phyloP scores from a whole-genome alignment of 1,140 invertebrate genomes.

The Sarcophaga peregrina region DNA sequence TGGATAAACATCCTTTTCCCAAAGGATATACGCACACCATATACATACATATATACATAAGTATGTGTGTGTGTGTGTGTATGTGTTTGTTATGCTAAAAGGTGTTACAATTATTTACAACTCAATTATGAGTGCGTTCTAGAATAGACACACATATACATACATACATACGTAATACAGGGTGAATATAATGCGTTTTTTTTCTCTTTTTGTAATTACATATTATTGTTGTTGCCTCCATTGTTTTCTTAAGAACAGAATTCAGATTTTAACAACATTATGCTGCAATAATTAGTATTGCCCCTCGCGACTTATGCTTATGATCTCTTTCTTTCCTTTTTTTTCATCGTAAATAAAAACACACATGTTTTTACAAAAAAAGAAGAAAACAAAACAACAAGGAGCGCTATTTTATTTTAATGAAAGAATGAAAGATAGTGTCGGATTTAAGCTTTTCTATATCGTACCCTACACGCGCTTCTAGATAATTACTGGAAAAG shows the following conservation, averaged over 20 bases:
- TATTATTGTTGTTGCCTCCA: neutral
- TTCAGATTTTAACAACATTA: neutral
- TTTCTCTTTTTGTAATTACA: neutral
- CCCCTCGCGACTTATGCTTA: neutral
- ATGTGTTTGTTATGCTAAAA: slow-evolving; percentile 53
- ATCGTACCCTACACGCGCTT: no score
- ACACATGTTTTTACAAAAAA: slow-evolving; percentile 14
- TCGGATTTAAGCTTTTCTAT: no score
- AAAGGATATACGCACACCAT: no score
- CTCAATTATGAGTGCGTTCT: neutral
- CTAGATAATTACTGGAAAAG: no score
- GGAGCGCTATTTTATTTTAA: no score
- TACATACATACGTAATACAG: neutral
- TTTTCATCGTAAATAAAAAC: slow-evolving; percentile 40
- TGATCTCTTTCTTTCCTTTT: no score
- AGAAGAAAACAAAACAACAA: neutral
- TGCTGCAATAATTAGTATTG: slow-evolving; percentile 9
- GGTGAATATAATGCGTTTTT: neutral
- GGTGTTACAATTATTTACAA: slow-evolving; percentile 25
- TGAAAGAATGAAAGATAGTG: no score
- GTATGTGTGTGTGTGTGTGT: slow-evolving; percentile 44
- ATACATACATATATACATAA: no score
- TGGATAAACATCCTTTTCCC: no score
- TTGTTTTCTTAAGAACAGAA: neutral
- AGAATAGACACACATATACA: neutral